Evolutionary conservation across 1,140 invertebrate genomes (phyloP), one percentile per base, ranked within the genome.

Genomic region (Drosophila melanogaster): DNA sequence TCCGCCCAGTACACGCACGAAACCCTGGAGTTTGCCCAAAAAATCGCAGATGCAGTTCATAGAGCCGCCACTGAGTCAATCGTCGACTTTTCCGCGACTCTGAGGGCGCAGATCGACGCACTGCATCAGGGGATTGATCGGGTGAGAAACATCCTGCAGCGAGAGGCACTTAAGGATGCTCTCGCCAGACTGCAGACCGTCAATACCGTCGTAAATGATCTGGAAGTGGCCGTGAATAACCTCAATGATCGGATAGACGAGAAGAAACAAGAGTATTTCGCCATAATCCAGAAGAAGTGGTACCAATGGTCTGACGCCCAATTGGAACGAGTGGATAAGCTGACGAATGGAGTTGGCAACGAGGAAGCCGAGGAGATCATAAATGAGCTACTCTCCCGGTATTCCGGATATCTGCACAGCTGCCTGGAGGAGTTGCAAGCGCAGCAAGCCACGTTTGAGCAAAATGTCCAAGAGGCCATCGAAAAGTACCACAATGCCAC

Each of bases 291-390:
- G 1, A 19, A 14, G 15, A 37, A 38, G 3, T 51, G 74, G 40
- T 17, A 43, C 24, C 11, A 35, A 4, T 87, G 83, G 83, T 22
- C 24, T 2, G 59, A 60, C 7, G 37, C 8, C 5, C 76, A 87
- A 30, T 40, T 87, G 35, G 22, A 66, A 0, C 55, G 62, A 4
- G 83, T 77, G 5, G 46, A 78, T 14, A 7, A 47, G 0, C 6
- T 10, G 22, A 73, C 69, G 17, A 24, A 54, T 10, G 81, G 64
- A 8, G 22, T 2, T 0, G 62, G 54, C 14, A 8, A 26, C 4
- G n/a, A 22, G 0, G 33, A 59, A n/a, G 81, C 81, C 4, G 38
- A 50, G 3, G 44, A 53, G 0, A 7, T 87, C 3, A 38, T 76
- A 3, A 17, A 65, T 6, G 51, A 30, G 2, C 22, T 80, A n/a